Base-by-base conservation (phyloP, 1,140 invertebrate genomes). In the Pogonomyrmex barbatus region DNA sequence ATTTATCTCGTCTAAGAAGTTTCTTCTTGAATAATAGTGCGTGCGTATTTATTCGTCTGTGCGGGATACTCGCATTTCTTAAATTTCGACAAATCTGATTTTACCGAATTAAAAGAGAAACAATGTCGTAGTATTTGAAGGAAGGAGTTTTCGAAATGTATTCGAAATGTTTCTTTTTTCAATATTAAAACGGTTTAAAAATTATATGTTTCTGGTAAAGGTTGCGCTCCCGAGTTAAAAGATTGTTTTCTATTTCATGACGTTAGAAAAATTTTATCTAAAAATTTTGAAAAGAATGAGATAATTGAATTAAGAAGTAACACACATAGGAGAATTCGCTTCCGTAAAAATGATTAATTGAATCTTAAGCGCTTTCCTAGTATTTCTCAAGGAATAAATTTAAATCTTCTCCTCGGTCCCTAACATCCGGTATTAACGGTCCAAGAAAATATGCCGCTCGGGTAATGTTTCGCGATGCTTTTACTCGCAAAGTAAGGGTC, bases 1-100 rank as follows among this genome's bases (percentile, higher is more conserved):
- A 92, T 92, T 92, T 92, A 86, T 92, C 91, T 92, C 89, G 90
- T 92, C 89, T 77, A 86, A 89, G 86, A 75, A 90, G 85, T 89
- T 90, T 87, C 73, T 54, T 83, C n/a, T 42, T 45, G 68, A 83
- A 83, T 71, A 83, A 83, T 47, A 54, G 12, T 12, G 68, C 79
- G 54, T 60, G 68, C 52, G 67, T 73, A 83, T 83, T 83, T 75
- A 83, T 83, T 83, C 12, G 42, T 73, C 54, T 82, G 45, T 39
- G 67, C 67, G 67, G 39, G 65, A 58, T 17, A 30, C 67, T 82
- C 36, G 54, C 17, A 30, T 73, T 24, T 73, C 42, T 14, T 54
- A 56, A 83, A 75, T 73, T 24, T 83, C 42, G 79, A 50, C 79
- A 47, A 75, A 68, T 83, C 42, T 8, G 33, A 42, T 36, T 39